Evolutionary conservation across 2,888 invertebrate species (phyloP).

Genomic region (Nomada hirtipes): DNA sequence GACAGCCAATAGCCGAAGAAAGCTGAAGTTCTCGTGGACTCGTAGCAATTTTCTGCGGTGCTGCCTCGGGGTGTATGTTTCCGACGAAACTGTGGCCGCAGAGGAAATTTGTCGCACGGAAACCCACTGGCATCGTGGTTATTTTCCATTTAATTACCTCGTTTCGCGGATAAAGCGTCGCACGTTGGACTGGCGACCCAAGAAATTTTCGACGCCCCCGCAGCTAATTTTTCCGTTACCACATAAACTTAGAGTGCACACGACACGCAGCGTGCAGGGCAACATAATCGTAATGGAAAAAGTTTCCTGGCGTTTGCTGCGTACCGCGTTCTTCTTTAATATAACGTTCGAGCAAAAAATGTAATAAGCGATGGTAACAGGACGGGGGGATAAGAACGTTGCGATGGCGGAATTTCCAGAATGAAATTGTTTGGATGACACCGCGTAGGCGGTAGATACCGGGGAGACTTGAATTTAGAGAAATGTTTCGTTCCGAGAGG

Average conservation of each 20-base stretch:
- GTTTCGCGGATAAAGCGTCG: slow-evolving; percentile 32
- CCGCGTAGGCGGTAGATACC: background rate
- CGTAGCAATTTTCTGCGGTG: slow-evolving; percentile 15
- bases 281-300: background rate
- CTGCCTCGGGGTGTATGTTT: slow-evolving; percentile 10
- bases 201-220: slow-evolving; percentile 24
- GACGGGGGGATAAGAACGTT: background rate
- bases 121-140: slow-evolving; percentile 35
- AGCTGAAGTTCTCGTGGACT: background rate
- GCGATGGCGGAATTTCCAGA: background rate
- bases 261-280: background rate
- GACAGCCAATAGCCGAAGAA: background rate
- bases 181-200: background rate
- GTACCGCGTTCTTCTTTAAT: background rate
- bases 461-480: background rate
- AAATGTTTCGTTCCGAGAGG: background rate
- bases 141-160: slow-evolving; percentile 68
- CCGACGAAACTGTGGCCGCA: slow-evolving; percentile 9
- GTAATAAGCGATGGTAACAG: slow-evolving; percentile 14
- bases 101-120: slow-evolving; percentile 42
- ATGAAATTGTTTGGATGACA: background rate
- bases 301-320: background rate
- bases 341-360: slow-evolving; percentile 14
- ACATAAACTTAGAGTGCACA: background rate
- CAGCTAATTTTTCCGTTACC: slow-evolving; percentile 13